phyloP scores from a whole-genome alignment of 2,113 vertebrate species.

The Entelurus aequoreus region DNA sequence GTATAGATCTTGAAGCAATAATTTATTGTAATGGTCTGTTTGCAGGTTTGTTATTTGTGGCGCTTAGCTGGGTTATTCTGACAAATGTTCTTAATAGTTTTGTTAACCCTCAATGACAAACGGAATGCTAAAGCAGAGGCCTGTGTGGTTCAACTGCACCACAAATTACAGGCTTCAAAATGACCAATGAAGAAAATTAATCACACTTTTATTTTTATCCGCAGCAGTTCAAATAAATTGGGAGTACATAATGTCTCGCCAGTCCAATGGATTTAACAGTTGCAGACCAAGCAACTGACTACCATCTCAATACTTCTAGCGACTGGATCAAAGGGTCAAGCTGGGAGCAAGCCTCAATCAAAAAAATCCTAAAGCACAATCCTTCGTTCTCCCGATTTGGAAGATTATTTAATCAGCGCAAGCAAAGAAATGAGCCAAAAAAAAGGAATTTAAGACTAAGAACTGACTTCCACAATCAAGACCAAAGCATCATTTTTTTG shows the following conservation, averaged over 20 bases:
- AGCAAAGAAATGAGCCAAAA: conserved; percentile 41
- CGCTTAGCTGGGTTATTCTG: not conserved
- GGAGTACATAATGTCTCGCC: conserved; percentile 1
- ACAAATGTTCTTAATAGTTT: conserved; percentile 4
- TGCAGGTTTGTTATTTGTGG: not conserved
- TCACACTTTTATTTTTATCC: conserved; percentile 3
- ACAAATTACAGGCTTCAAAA: conserved; percentile 5
- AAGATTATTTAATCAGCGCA: conserved; percentile 53
- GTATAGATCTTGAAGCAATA: no score
- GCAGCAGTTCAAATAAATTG: not conserved
- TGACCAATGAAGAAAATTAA: conserved; percentile 6
- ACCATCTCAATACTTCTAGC: conserved; percentile 33
- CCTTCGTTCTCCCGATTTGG: conserved; percentile 30
- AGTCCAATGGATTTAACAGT: conserved; percentile 20
- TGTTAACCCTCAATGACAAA: conserved; percentile 2
- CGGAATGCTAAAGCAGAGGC: not conserved
- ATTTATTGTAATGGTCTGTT: not conserved
- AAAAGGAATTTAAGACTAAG: conserved; percentile 41
- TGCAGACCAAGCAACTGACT: conserved; percentile 35
- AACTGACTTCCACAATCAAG: conserved; percentile 15
- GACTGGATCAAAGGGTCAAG: conserved; percentile 51
- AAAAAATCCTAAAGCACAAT: conserved; percentile 54
- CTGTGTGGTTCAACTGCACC: not conserved
- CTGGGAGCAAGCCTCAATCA: conserved; percentile 48
- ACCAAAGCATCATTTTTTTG: not conserved